Evolutionary conservation across 2,113 vertebrate species (phyloP).

Genomic region (Plecturocebus donacophilus): DNA sequence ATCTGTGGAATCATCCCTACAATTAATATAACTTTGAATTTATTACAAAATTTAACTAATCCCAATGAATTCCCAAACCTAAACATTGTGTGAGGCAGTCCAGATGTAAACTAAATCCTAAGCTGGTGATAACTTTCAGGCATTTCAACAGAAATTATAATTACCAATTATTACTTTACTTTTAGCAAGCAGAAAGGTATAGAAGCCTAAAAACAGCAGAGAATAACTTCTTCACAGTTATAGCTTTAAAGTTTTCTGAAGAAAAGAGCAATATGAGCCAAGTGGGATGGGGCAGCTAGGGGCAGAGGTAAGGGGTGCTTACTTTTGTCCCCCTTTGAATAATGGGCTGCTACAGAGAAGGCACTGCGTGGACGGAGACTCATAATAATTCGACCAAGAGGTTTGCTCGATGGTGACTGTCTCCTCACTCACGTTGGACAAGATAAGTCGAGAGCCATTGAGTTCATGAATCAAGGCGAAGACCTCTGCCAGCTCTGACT

Average conservation of each 20-base stretch:
- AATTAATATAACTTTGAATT: background rate
- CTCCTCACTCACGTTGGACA: constrained; percentile 89
- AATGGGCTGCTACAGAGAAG: constrained; percentile 93
- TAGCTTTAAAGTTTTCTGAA: background rate
- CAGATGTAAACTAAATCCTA: constrained; percentile 42
- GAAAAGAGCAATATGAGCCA: background rate
- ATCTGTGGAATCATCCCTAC: background rate
- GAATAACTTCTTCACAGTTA: background rate
- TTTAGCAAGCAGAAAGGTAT: background rate
- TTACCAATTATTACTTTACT: background rate
- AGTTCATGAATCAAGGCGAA: constrained; percentile 94
- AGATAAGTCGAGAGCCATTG: constrained; percentile 92
- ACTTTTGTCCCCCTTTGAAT: constrained; percentile 95
- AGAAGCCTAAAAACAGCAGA: constrained; percentile 15
- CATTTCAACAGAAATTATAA: background rate
- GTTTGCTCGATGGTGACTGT: constrained; percentile 90
- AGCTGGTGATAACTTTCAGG: background rate
- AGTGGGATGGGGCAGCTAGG: background rate
- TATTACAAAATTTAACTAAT: background rate
- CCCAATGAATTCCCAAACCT: background rate
- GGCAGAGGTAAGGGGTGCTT: constrained; percentile 79
- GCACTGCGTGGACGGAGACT: constrained; percentile 93
- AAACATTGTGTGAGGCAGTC: background rate
- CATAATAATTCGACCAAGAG: constrained; percentile 96
- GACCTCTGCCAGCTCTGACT: constrained; percentile 93